phyloP scores from a whole-genome alignment of 2,797 vertebrate species.

The Hypotaenidia philippensis region DNA sequence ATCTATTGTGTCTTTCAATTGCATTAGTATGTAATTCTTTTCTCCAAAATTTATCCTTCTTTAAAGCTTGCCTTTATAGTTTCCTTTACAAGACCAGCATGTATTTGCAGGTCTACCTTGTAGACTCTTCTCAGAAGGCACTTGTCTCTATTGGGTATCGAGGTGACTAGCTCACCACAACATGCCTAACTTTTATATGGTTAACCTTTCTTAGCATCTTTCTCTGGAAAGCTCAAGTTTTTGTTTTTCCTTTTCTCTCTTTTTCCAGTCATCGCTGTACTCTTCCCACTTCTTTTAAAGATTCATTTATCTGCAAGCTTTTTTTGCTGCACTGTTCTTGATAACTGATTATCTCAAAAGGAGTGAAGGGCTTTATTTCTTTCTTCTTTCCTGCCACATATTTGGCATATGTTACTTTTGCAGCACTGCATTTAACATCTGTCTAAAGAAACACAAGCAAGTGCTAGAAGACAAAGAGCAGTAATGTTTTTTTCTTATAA shows the following conservation, averaged over 20 bases:
- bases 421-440: neutral
- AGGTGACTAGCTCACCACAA: neutral
- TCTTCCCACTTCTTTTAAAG: neutral
- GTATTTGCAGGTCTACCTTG: neutral
- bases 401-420: neutral
- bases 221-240: neutral
- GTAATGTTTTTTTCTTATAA: neutral
- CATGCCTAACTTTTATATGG: neutral
- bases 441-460: slow-evolving; percentile 6
- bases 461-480: neutral
- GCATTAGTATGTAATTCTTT: neutral
- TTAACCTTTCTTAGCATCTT: neutral
- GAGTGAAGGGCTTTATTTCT: neutral
- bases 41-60: neutral
- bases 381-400: neutral
- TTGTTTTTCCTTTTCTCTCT: neutral
- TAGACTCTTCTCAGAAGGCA: neutral
- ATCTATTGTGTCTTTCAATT: neutral
- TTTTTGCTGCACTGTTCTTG: neutral
- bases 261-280: neutral
- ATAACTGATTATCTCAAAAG: neutral
- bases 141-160: neutral
- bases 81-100: neutral
- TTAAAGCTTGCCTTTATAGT: neutral
- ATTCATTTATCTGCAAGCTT: neutral